Conservation (phyloP, 1,140 invertebrate genomes). For the Eumaeus atala region DNA sequence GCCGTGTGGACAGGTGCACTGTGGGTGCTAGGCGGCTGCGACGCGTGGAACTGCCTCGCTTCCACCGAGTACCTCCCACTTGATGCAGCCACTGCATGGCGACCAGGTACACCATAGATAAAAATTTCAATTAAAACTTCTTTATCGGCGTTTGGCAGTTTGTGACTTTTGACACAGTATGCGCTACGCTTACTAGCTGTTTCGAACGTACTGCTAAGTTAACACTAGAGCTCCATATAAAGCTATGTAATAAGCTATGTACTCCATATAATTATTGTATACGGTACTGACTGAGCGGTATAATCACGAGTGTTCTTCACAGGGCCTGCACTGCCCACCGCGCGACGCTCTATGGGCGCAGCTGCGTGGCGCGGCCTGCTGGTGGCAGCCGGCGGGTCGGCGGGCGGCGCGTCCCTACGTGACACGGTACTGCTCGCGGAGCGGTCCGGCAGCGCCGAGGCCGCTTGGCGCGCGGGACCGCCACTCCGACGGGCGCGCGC, state of each 20-base stretch:
- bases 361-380: slow-evolving; percentile 76
- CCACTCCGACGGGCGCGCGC: slow-evolving; percentile 76
- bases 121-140: no score
- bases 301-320: no score
- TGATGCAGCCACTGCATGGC: slow-evolving; percentile 23
- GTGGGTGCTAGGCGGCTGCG: slow-evolving; percentile 88
- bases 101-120: slow-evolving; percentile 30
- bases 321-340: slow-evolving; percentile 75
- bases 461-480: slow-evolving; percentile 74
- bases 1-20: slow-evolving; percentile 79
- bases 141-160: no score
- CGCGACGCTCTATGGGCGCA: slow-evolving; percentile 81
- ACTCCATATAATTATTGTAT: no score
- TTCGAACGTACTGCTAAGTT: no score
- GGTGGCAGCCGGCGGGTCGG: slow-evolving; percentile 37
- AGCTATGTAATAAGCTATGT: no score
- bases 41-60: slow-evolving; percentile 85
- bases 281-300: no score
- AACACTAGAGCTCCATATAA: no score
- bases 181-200: no score
- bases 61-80: slow-evolving; percentile 46
- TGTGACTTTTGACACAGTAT: no score
- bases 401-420: slow-evolving; percentile 20
- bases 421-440: slow-evolving; percentile 23
- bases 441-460: slow-evolving; percentile 15